phyloP scores from a whole-genome alignment of 2,797 vertebrate species.

The Astyanax mexicanus region DNA sequence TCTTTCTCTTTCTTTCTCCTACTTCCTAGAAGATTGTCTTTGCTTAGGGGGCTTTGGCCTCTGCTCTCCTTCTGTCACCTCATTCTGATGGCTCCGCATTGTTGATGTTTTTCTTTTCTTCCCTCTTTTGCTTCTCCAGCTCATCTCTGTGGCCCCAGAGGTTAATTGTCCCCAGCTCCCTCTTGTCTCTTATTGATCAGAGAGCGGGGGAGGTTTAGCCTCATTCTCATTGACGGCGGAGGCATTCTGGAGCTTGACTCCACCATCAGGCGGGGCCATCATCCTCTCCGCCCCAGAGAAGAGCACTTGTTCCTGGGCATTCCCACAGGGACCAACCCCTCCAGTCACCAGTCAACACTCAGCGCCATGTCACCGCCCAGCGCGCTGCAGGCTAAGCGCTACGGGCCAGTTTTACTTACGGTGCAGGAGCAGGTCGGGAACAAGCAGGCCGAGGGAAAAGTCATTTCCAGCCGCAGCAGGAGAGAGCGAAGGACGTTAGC shows the following conservation, averaged over 20 bases:
- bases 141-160: conserved; percentile 48
- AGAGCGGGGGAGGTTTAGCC: conserved; percentile 27
- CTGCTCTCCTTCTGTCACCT: conserved; percentile 6
- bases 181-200: conserved; percentile 53
- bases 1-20: not conserved
- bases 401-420: conserved; percentile 35
- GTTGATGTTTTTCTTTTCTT: conserved; percentile 36
- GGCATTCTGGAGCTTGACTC: conserved; percentile 19
- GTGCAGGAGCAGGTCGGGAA: conserved; percentile 20
- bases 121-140: conserved; percentile 35
- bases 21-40: conserved; percentile 7
- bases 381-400: conserved; percentile 24
- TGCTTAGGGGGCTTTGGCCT: conserved; percentile 25
- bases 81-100: conserved; percentile 13
- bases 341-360: conserved; percentile 23
- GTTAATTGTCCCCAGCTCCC: conserved; percentile 52
- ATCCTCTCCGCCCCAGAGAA: conserved; percentile 22
- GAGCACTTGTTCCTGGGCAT: conserved; percentile 22
- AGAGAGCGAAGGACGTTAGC: conserved; percentile 20
- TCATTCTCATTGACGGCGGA: conserved; percentile 30
- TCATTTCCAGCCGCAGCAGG: conserved; percentile 40
- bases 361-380: conserved; percentile 3
- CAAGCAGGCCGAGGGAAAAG: conserved; percentile 40
- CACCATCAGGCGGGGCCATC: conserved; percentile 19
- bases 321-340: conserved; percentile 35